Base-by-base conservation (phyloP, 2,113 vertebrate species). In the Colius striatus region DNA sequence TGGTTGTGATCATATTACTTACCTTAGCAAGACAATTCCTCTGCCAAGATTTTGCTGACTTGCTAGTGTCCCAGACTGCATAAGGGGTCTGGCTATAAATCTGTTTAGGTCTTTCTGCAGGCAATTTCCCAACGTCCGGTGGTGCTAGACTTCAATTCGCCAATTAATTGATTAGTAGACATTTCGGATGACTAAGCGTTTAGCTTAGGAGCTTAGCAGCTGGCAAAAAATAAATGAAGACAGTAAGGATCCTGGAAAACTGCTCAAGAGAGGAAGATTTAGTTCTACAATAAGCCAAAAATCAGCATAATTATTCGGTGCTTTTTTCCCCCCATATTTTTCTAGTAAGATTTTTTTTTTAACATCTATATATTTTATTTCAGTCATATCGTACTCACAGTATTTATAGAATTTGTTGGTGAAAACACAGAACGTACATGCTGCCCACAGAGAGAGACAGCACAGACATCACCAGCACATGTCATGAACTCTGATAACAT, bases 401-500 rank as follows among this genome's bases (percentile, higher is more conserved):
- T 79, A 60, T 68, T 53, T 72, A 25, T 8, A 66, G 19, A 3
- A 50, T 36, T 90, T 66, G 6, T 47, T 51, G 19, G 3, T 29
- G 47, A 26, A 16, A 73, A 22, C 6, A 80, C 22, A 70, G 41
- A 61, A 70, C 34, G 25, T 30, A n/a, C 9, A 18, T 7, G 5
- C 7, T 70, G 32, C 27, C 16, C 23, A 47, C 29, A 55, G 34
- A 84, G 30, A 75, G 4, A 55, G 15, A n/a, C n/a, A 41, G 38
- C 11, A 55, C 12, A 70, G 21, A 32, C 71, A 34, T 3, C 61
- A 18, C 8, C 23, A 61, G 11, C 10, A 11, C 41, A 3, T 54
- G 15, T 32, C n/a, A 62, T 0, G 0, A 89, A 32, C 6, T 48
- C n/a, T 36, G 29, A 11, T 16, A 60, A 70, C 2, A 4, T 0